These are phyloP conservation scores for Anthopleura xanthogrammica DNA, from an alignment of 92 coral and sea anemone species.

Conservation along the genomic window DNA sequence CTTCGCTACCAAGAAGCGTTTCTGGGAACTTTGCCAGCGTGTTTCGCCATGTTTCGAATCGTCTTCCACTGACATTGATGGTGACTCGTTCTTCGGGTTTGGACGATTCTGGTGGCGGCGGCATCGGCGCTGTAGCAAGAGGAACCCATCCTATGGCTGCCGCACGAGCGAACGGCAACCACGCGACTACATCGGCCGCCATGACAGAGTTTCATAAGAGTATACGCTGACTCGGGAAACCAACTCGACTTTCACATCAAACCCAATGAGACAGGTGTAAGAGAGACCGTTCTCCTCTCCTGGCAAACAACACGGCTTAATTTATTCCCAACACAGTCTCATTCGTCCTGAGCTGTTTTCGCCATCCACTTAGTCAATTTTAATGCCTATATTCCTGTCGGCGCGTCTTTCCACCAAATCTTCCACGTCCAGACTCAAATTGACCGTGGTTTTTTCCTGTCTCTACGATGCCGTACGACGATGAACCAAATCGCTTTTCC, in stretches of 20 bases:
- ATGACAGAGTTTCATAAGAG: conserved; percentile 49
- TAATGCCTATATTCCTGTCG: conserved; percentile 9
- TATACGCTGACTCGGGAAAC: conserved; percentile 23
- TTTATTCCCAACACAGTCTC: conserved; percentile 60
- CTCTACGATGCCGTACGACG: conserved; percentile 43
- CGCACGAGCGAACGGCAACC: conserved; percentile 99
- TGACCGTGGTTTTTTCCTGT: conserved; percentile 22
- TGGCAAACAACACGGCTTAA: conserved; percentile 50
- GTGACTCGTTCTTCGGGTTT: conserved; percentile 94
- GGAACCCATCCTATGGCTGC: conserved; percentile 99
- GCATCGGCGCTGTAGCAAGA: conserved; percentile 97
- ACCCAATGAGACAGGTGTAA: conserved; percentile 54
- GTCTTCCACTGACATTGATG: conserved; percentile 97
- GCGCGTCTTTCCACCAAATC: conserved; percentile 16
- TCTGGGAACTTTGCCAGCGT: conserved; percentile 98
- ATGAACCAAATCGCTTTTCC: conserved; percentile 63
- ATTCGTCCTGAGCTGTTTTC: conserved; percentile 24
- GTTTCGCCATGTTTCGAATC: conserved; percentile 99
- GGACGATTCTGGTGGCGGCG: conserved; percentile 94
- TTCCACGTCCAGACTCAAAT: conserved; percentile 14
- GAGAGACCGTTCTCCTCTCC: conserved; percentile 32
- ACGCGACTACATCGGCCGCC: conserved; percentile 99
- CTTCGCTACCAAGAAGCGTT: conserved; percentile 96
- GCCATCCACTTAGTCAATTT: conserved; percentile 34
- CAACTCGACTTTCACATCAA: conserved; percentile 47